Base-by-base conservation (phyloP, 2,113 vertebrate genomes). In the Anoplopoma fimbria region DNA sequence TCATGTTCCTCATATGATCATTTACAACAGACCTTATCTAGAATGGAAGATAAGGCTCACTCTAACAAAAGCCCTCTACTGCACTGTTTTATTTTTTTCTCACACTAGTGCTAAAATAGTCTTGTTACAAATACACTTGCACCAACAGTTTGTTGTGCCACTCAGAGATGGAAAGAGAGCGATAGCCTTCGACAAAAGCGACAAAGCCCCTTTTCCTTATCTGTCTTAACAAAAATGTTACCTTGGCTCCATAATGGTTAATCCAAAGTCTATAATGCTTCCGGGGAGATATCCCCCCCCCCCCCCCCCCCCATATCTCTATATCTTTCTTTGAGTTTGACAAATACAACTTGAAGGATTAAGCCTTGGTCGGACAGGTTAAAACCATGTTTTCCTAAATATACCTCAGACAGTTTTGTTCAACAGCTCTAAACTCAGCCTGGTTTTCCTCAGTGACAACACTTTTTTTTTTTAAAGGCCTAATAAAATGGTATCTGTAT, bases 21-120 rank as follows among this genome's bases (percentile, higher is more conserved):
- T 86, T 90, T 87, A 87, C 79, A 65, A 53, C 79, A 36, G 2
- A 17, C n/a, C 23, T 84, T 83, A 83, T 87, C 86, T 74, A 6
- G 19, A 51, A 15, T 12, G 31, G 5, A 27, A 75, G 87, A 91
- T 89, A 85, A 84, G 81, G n/a, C 69, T 40, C 1, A 4, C 40
- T 76, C 36, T 3, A 49, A 62, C 62, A 82, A 63, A 86, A 27
- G 57, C 63, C 8, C 38, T 64, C 2, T 31, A 27, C 63, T 21
- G 5, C 29, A 2, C 45, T 51, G 33, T 40, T 76, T n/a, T n/a
- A n/a, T n/a, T 7, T 55, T 70, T 25, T 69, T 86, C 77, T 78
- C 77, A 57, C 55, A 53, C 38, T 19, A 6, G 15, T 72, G 29
- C 36, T 68, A 64, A n/a, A 60, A 74, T 9, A 4, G 21, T 72